Evolutionary conservation across 2,888 invertebrate genomes (phyloP).

Genomic region (Pediacus dermestoides): DNA sequence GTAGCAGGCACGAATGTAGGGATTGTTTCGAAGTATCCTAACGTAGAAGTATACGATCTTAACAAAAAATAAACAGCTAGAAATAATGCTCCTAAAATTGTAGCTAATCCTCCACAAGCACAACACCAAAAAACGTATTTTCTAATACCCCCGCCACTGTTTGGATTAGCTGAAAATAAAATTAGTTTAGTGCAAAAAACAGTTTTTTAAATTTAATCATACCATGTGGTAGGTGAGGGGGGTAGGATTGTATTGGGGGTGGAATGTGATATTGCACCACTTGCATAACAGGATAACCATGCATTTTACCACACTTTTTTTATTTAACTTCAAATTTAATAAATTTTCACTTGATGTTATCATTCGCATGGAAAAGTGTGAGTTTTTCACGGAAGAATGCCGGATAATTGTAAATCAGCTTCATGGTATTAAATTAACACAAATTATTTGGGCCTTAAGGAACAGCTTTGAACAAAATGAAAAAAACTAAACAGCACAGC

Average conservation of each 20-base stretch:
- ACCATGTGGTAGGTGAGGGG: conserved; percentile 42
- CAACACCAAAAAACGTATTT: conserved; percentile 83
- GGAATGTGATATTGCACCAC: conserved; percentile 63
- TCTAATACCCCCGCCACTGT: conserved; percentile 57
- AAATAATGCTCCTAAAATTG: conserved; percentile 72
- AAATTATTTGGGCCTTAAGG: no score
- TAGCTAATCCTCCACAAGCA: conserved; percentile 74
- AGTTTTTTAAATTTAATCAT: conserved; percentile 14
- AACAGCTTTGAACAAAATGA: conserved; percentile 9
- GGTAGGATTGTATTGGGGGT: conserved; percentile 46
- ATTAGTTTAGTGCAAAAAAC: conserved; percentile 6
- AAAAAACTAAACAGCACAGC: no score
- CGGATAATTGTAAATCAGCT: neutral
- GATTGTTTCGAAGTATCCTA: conserved; percentile 82
- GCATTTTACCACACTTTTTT: conserved; percentile 54
- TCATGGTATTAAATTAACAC: no score
- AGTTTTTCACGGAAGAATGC: conserved; percentile 8
- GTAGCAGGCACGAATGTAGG: conserved; percentile 92
- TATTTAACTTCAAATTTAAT: no score
- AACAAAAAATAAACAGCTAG: conserved; percentile 77
- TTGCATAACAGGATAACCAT: conserved; percentile 65
- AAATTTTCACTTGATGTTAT: no score
- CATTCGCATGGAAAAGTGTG: conserved; percentile 11
- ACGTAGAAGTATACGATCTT: conserved; percentile 72
- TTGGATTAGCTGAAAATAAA: conserved; percentile 48